Evolutionary conservation across 2,797 vertebrate genomes (phyloP).

Genomic region (Peromyscus eremicus): DNA sequence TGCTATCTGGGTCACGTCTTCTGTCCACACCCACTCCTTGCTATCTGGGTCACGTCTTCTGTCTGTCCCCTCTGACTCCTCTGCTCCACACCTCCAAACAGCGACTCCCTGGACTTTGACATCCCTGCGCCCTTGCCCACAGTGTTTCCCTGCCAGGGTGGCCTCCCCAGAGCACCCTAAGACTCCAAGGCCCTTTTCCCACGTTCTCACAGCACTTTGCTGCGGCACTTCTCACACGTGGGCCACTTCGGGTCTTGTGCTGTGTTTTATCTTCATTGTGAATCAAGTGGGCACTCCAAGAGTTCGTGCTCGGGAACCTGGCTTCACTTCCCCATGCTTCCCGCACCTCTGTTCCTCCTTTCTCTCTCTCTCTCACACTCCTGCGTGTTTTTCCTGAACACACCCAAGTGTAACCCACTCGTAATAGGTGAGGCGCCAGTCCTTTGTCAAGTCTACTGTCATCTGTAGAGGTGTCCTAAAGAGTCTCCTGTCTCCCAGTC

Average conservation of each 20-base stretch:
- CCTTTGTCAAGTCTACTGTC: background rate
- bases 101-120: background rate
- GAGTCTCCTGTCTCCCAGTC: background rate
- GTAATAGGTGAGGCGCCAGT: background rate
- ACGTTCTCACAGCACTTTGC: background rate
- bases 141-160: background rate
- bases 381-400: background rate
- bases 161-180: background rate
- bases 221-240: background rate
- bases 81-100: background rate
- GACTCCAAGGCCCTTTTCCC: background rate
- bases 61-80: background rate
- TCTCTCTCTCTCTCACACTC: background rate
- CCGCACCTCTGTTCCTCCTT: background rate
- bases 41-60: too few relatives aligned
- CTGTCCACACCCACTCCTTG: background rate
- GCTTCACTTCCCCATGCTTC: background rate
- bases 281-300: background rate
- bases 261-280: background rate
- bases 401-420: background rate
- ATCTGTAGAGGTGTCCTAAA: background rate
- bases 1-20: background rate
- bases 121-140: background rate
- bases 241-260: too few relatives aligned
- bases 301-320: fast-evolving